Evolutionary conservation across 2,888 invertebrate species (phyloP), one percentile per base, ranked within the genome.

Genomic region (Pseudolycoriella hygida): DNA sequence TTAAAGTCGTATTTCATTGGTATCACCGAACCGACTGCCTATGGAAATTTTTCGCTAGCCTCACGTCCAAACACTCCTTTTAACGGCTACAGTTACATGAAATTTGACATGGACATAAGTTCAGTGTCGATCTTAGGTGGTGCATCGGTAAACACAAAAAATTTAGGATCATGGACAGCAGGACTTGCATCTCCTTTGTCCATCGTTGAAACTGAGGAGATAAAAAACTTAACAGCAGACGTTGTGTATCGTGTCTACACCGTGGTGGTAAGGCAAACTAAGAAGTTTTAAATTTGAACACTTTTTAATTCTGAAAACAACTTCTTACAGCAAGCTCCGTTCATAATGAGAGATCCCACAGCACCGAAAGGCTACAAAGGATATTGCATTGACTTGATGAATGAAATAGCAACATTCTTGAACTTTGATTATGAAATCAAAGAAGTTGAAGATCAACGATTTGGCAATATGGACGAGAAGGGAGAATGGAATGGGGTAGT

Each of bases 331-430:
- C 85, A 87, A 79, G 72, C 80, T 48, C 89, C 89, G 0, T 89
- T 89, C 56, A 77, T 88, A 38, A 80, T 84, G 58, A 71, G 71
- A 58, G 79, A 83, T 54, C 70, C 76, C 40, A 70, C 63, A 0
- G 67, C 75, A 0, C 75, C 76, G 0, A 79, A 76, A 60, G 76
- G 77, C 8, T 80, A 72, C 52, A 74, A 71, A 52, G 97, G 97
- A 6, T 97, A 94, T 60, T 97, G 96, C 60, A 88, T 96, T 49
- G 96, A 97, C 58, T 70, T 97, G 17, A 80, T 97, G 31, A 75
- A 92, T 53, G 80, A 85, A 60, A 90, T 97, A 46, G 77, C 84
- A 30, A 71, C 79, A 46, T 77, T 82, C 45, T 74, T 93, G 1
- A 77, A 84, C 50, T 94, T 96, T 59, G 89, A 90, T 55, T 97